Evolutionary conservation across 1,140 invertebrate genomes (phyloP).

Genomic region (Drosophila jambulina): DNA sequence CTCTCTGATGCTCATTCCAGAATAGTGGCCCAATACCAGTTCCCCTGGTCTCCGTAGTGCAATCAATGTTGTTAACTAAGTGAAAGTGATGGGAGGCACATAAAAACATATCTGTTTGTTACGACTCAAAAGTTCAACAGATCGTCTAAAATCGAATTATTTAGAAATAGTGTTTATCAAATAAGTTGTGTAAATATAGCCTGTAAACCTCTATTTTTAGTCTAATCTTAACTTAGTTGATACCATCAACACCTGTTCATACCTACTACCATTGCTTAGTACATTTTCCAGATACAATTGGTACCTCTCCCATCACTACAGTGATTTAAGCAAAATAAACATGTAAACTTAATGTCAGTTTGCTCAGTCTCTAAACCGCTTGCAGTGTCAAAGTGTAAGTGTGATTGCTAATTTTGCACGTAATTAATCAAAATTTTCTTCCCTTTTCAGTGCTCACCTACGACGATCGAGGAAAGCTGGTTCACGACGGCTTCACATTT

Average conservation of each 20-base stretch:
- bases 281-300: neutral
- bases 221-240: neutral
- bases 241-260: neutral
- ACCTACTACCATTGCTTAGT: neutral
- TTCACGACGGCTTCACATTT: slow-evolving; percentile 56
- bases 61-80: slow-evolving; percentile 58
- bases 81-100: slow-evolving; percentile 11
- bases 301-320: neutral
- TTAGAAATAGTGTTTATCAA: neutral
- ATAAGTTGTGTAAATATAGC: slow-evolving; percentile 1
- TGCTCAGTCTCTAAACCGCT: neutral
- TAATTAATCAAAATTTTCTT: slow-evolving; percentile 3
- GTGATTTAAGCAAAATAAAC: slow-evolving; percentile 56
- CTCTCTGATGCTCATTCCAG: slow-evolving; percentile 69
- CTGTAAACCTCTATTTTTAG: neutral
- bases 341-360: slow-evolving; percentile 9
- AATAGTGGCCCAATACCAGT: slow-evolving; percentile 29
- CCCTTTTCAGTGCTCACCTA: slow-evolving; percentile 55
- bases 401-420: too few relatives aligned
- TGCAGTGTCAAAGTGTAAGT: slow-evolving; percentile 34
- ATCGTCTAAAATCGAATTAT: neutral
- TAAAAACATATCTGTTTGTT: slow-evolving; percentile 4
- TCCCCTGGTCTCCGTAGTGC: slow-evolving; percentile 41
- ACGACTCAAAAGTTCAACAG: neutral
- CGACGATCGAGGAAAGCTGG: slow-evolving; percentile 73